Conservation (phyloP, 1,140 invertebrate genomes). For the Lepidurus arcticus region DNA sequence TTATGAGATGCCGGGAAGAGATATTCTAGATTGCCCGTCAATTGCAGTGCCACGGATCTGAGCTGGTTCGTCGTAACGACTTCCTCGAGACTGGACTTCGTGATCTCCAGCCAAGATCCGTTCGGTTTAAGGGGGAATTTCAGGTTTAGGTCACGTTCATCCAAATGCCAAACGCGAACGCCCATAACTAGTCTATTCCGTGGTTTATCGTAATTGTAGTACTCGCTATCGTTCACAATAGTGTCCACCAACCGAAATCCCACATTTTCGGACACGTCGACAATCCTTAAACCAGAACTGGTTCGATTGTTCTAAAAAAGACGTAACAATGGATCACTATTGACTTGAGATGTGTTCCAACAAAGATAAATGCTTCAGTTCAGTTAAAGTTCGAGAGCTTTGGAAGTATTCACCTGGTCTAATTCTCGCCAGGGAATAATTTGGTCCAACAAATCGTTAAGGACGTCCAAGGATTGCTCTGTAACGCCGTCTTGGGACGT, state of each 20-base stretch:
- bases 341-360: too few relatives aligned
- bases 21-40: not conserved
- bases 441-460: conserved; percentile 20
- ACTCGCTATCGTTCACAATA: not conserved
- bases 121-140: not conserved
- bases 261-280: conserved; percentile 27
- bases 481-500: not conserved
- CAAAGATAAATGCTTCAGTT: too few relatives aligned
- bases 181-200: not conserved
- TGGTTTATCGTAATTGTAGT: not conserved
- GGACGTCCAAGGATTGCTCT: not conserved
- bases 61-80: not conserved
- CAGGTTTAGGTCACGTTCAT: not conserved
- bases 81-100: not conserved
- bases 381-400: not conserved
- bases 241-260: not conserved
- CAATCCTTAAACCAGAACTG: not conserved
- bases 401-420: conserved; percentile 10
- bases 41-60: not conserved
- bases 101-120: not conserved
- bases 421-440: conserved; percentile 22
- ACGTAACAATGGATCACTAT: not conserved
- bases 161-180: not conserved
- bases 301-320: not conserved
- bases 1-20: not conserved